phyloP scores from a whole-genome alignment of 2,888 invertebrate species.

The Ptychoptera albimana region DNA sequence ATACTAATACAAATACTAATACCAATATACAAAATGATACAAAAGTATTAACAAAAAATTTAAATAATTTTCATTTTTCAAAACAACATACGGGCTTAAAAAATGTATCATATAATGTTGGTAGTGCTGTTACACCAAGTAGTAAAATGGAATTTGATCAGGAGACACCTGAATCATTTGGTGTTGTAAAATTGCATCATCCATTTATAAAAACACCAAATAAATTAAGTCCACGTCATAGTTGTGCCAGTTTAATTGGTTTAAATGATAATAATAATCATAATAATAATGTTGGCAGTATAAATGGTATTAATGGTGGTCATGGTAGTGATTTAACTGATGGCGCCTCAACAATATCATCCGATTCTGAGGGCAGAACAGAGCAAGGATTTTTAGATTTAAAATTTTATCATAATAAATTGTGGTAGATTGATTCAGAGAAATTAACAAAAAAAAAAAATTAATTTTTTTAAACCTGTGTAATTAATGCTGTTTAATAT shows the following conservation, averaged over 20 bases:
- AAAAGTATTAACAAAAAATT: no score
- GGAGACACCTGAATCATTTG: conserved; percentile 24
- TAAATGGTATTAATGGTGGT: not conserved
- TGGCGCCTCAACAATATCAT: conserved; percentile 23
- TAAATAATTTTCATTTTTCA: conserved; percentile 15
- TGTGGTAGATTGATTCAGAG: conserved; percentile 40
- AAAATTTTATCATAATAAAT: conserved; percentile 60
- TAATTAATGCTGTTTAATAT: no score
- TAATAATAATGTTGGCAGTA: not conserved
- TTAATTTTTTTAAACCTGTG: not conserved
- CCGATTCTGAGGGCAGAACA: conserved; percentile 33
- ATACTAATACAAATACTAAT: no score
- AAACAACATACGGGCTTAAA: conserved; percentile 31
- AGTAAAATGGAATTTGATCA: conserved; percentile 30
- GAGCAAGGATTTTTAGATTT: conserved; percentile 56
- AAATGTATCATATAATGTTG: conserved; percentile 28
- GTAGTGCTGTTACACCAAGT: conserved; percentile 27
- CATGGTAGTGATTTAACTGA: conserved; percentile 20
- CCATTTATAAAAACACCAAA: conserved; percentile 4
- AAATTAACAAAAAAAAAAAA: no score
- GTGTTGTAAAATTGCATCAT: conserved; percentile 19
- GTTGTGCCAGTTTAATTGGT: not conserved
- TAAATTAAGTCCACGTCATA: not conserved
- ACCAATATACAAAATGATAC: no score
- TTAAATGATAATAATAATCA: not conserved